Base-by-base conservation (phyloP, 2,888 invertebrate species). In the Charanyca ferruginea region DNA sequence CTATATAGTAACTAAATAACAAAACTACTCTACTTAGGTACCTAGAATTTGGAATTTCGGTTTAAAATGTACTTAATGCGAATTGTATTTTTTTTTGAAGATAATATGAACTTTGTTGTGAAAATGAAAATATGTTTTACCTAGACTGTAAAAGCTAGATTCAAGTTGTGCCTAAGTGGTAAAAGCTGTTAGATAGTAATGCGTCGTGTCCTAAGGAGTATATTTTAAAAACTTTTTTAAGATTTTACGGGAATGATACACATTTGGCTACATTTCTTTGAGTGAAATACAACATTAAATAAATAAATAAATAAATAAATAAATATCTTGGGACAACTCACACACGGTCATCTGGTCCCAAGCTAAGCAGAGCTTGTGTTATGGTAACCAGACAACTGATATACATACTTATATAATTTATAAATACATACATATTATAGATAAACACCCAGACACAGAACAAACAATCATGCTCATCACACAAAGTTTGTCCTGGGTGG, bases 91-190 rank as follows among this genome's bases (percentile, higher is more conserved):
- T 51, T 57, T 4, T 16, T 23, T 25, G 3, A 6, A 5, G 8
- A 2, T 11, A 1, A n/a, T 25, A n/a, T 25, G 20, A 9, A n/a
- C 18, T 47, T 13, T 16, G 13, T 16, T 1, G 8, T 51, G 18
- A 53, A 41, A 54, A 23, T 1, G 6, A n/a, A 22, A 52, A 23
- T 44, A 22, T 38, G 13, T 55, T 48, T 42, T 48, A 54, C 16
- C 11, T 35, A 6, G 9, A 38, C 9, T 32, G 18, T 42, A 32
- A 64, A 65, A 66, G 22, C 22, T 16, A n/a, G 20, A 6, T 65
- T 48, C n/a, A 9, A 54, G 13, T 52, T 16, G 16, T 48, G 28
- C 16, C 22, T 58, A 49, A 70, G 70, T 70, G 38, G 32, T 38
- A 32, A 54, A 71, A 54, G 49, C 48, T 58, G n/a, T 48, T 22